Evolutionary conservation across 2,113 vertebrate genomes (phyloP), one percentile per base, ranked within the genome.

Genomic region (Coreoperca whiteheadi): DNA sequence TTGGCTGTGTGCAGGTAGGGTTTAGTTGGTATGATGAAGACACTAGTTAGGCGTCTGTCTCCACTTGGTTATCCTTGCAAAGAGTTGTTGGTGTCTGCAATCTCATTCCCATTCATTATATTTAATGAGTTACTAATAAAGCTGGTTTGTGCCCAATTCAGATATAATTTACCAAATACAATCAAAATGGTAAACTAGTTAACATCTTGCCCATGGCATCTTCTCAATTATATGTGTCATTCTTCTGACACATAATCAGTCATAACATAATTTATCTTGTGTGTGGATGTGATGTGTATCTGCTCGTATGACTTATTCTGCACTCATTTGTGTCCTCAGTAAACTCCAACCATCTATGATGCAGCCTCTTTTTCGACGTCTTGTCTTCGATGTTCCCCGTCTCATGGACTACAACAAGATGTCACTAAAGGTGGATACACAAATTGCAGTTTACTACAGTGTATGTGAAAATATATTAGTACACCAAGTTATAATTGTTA

Each of bases 321-420:
- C 57, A 34, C 70, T 7, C 77, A 23, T 65, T 56, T 61, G n/a
- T 77, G 23, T 83, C 37, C 89, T 85, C 91, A 99, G 98, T 88
- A 96, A 98, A 77, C 88, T 99, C 70, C 96, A 96, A 18, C 97
- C 98, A 48, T 96, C 97, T 39, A 95, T 96, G 96, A 97, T 99
- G 96, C 97, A 98, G 75, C 96, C 97, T 83, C 96, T 99, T 15
- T 94, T 99, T 37, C 94, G 95, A 70, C 95, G 95, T 81, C 95
- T 99, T 34, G 97, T 98, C 3, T 96, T 96, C 80, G 98, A 99
- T 82, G 96, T 99, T 72, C 97, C 97, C 10, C 93, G 96, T 10
- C 92, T 98, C 83, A 95, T 97, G 74, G 97, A 98, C 70, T 92
- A 97, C 70, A 95, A 96, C 79, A 97, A 97, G 91, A 97, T 98